Conservation (phyloP, 2,888 invertebrate species). For the Drosophila mimetica region DNA sequence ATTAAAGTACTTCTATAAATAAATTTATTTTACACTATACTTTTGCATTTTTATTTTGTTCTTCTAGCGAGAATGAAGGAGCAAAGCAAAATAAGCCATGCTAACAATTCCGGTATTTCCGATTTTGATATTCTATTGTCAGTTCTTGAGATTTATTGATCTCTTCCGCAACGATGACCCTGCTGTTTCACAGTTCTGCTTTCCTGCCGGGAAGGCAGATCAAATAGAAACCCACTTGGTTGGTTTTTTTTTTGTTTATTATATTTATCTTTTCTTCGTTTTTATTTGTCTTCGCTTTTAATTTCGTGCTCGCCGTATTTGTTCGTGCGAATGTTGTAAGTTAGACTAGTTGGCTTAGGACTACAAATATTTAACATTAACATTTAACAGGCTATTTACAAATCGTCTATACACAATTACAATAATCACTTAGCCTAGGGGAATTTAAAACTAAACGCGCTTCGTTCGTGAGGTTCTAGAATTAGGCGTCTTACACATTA, state of each 20-base stretch:
- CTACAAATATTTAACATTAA: slow-evolving; percentile 74
- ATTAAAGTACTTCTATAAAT: no score
- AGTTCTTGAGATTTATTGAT: slow-evolving; percentile 8
- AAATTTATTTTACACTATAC: no score
- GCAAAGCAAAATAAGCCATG: neutral
- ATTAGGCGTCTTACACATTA: slow-evolving; percentile 69
- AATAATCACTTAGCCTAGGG: slow-evolving; percentile 68
- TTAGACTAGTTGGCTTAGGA: slow-evolving; percentile 71
- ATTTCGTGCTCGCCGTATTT: slow-evolving; percentile 58
- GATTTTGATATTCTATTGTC: slow-evolving; percentile 1
- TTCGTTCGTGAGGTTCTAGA: slow-evolving; percentile 61
- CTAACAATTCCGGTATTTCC: slow-evolving; percentile 11
- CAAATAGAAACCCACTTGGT: slow-evolving; percentile 21
- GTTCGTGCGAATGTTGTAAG: slow-evolving; percentile 71
- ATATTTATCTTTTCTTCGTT: slow-evolving; percentile 42
- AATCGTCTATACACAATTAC: slow-evolving; percentile 63
- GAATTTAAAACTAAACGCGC: slow-evolving; percentile 49
- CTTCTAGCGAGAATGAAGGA: neutral
- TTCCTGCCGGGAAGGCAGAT: neutral
- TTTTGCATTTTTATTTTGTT: neutral
- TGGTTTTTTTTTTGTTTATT: slow-evolving; percentile 16
- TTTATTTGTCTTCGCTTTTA: slow-evolving; percentile 64
- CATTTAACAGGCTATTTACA: slow-evolving; percentile 69
- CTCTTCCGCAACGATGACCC: slow-evolving; percentile 32
- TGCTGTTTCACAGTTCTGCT: neutral